These are phyloP conservation scores for Sebastes matsubarae DNA, from an alignment of 2,797 vertebrate species.

Conservation along the genomic window DNA sequence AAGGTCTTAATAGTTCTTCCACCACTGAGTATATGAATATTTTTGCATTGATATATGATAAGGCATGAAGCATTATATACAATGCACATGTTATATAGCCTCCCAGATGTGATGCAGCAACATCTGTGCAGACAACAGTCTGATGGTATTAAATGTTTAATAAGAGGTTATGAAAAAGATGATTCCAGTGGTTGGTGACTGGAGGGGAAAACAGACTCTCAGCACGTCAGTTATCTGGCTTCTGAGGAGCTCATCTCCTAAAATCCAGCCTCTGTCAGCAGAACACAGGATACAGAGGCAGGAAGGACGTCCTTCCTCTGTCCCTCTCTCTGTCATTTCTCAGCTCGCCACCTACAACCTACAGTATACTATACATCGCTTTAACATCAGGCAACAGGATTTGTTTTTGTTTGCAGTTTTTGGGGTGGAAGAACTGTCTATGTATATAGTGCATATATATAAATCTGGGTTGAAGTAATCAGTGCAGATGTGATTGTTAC, in stretches of 20 bases:
- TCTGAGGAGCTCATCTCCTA: conserved; percentile 45
- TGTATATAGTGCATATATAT: no score
- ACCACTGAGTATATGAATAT: not conserved
- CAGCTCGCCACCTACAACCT: conserved; percentile 7
- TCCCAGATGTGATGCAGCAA: not conserved
- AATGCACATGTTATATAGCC: not conserved
- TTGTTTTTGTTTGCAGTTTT: not conserved
- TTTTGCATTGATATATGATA: not conserved
- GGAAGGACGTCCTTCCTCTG: conserved; percentile 80
- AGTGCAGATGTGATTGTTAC: not conserved
- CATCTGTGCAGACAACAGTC: not conserved
- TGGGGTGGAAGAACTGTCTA: not conserved
- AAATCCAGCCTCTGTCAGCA: conserved; percentile 78
- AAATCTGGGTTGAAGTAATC: not conserved
- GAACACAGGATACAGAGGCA: conserved; percentile 74
- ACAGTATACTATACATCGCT: not conserved
- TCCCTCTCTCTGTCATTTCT: conserved; percentile 34
- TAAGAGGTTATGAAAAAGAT: conserved; percentile 3
- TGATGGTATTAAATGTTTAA: not conserved
- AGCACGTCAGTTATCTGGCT: conserved; percentile 49
- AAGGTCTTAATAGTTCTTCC: no score
- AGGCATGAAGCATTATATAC: not conserved
- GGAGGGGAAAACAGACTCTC: conserved; percentile 39
- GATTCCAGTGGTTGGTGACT: conserved; percentile 13
- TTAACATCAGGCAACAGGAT: not conserved